These are phyloP conservation scores for Zosterops hypoxanthus DNA, from an alignment of 2,113 vertebrate genomes.

Conservation along the genomic window DNA sequence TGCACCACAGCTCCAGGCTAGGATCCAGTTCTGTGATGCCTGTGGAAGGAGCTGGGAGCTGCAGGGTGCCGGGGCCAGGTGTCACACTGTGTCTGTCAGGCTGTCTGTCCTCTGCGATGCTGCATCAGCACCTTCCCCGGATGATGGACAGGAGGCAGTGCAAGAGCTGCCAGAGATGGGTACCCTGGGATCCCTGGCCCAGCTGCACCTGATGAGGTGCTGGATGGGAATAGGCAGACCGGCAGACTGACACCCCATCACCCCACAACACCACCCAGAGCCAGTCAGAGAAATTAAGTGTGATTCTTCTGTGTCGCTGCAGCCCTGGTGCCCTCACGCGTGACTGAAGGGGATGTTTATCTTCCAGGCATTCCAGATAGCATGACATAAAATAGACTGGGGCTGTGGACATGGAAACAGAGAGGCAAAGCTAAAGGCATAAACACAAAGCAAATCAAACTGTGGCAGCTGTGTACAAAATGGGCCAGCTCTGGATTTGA, in stretches of 20 bases:
- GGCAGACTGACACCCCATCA: neutral
- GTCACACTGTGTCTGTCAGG: neutral
- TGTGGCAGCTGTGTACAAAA: constrained; percentile 31
- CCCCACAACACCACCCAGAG: neutral
- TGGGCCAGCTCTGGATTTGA: neutral
- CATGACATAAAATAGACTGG: neutral
- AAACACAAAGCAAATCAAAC: constrained; percentile 47
- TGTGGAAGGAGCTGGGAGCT: neutral
- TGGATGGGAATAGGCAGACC: neutral
- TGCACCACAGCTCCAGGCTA: neutral
- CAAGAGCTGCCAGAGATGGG: neutral
- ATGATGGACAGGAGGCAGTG: neutral
- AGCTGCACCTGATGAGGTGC: neutral
- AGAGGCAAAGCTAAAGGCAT: constrained; percentile 45
- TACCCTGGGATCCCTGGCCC: neutral
- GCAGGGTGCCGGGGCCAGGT: neutral
- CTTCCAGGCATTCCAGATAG: neutral
- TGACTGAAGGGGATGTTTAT: neutral
- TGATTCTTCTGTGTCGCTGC: rapidly evolving
- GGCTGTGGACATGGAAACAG: neutral
- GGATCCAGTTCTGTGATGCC: neutral
- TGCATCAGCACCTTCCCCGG: neutral
- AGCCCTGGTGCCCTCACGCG: neutral
- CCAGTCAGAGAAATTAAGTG: neutral
- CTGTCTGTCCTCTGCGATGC: neutral